These are phyloP conservation scores for Tachystola acroxantha DNA, from an alignment of 2,888 invertebrate species.

Conservation along the genomic window DNA sequence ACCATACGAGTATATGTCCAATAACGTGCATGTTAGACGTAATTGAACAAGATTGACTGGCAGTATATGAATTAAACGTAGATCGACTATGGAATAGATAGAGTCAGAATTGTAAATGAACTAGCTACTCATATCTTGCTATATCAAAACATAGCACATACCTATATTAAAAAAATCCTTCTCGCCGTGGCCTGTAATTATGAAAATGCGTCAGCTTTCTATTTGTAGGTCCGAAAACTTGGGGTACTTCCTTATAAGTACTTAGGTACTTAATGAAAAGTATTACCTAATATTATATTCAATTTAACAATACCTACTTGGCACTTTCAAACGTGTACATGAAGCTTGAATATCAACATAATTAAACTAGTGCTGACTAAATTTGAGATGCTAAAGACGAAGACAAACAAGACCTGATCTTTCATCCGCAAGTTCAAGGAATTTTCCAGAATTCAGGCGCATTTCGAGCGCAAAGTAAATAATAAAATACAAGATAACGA, in stretches of 20 bases:
- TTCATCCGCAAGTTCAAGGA: slow-evolving; percentile 1
- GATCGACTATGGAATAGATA: not conserved
- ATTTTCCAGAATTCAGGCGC: slow-evolving; percentile 19
- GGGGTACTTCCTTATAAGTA: no score
- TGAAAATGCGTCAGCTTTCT: no score
- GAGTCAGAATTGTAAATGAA: not conserved
- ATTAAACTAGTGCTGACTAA: no score
- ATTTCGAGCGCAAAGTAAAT: slow-evolving; percentile 41
- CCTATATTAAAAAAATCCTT: no score
- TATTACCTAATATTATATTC: no score
- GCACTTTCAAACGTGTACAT: not conserved
- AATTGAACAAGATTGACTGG: slow-evolving; percentile 41
- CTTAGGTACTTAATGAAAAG: no score
- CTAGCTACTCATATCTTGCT: no score
- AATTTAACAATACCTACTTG: not conserved
- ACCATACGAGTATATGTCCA: no score
- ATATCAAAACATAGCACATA: no score
- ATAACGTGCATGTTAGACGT: slow-evolving; percentile 33
- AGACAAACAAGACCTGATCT: not conserved
- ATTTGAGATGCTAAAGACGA: not conserved
- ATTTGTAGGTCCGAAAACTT: no score
- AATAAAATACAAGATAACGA: slow-evolving; percentile 54
- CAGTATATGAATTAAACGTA: slow-evolving; percentile 5
- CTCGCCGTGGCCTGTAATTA: no score
- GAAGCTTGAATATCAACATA: not conserved